phyloP scores from a whole-genome alignment of 2,888 invertebrate genomes.

The Drosophila antonietae region DNA sequence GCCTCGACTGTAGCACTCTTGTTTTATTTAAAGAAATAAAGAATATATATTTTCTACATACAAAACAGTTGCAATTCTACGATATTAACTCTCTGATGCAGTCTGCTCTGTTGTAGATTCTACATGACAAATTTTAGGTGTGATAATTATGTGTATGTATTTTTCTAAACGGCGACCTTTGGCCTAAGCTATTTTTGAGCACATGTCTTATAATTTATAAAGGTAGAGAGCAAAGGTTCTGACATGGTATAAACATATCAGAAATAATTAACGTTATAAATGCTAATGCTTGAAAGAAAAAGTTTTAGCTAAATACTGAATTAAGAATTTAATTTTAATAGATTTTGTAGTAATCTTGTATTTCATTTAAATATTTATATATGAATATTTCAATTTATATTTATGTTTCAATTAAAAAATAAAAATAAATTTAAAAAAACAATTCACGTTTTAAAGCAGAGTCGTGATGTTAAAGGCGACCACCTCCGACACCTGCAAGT shows the following conservation, averaged over 20 bases:
- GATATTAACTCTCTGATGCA: background rate
- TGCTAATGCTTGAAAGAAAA: background rate
- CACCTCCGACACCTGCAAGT: slow-evolving; percentile 25
- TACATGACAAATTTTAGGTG: background rate
- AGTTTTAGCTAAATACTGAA: background rate
- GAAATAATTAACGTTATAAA: background rate
- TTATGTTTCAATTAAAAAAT: background rate
- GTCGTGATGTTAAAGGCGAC: slow-evolving; percentile 23
- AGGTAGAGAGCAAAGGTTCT: background rate
- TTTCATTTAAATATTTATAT: background rate
- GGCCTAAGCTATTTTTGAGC: background rate
- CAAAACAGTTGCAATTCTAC: no score
- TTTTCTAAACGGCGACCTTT: background rate
- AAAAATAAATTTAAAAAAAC: background rate
- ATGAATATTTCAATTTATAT: background rate
- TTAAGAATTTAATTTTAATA: background rate
- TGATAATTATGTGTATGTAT: background rate
- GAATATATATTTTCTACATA: no score
- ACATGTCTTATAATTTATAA: background rate
- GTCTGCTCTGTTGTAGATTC: background rate
- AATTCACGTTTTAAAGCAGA: background rate
- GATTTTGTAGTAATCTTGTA: no score
- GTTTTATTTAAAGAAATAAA: no score
- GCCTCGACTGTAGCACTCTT: no score
- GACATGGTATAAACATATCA: background rate